These are phyloP conservation scores for Hemicordylus capensis DNA, from an alignment of 2,113 vertebrate species.

Conservation along the genomic window DNA sequence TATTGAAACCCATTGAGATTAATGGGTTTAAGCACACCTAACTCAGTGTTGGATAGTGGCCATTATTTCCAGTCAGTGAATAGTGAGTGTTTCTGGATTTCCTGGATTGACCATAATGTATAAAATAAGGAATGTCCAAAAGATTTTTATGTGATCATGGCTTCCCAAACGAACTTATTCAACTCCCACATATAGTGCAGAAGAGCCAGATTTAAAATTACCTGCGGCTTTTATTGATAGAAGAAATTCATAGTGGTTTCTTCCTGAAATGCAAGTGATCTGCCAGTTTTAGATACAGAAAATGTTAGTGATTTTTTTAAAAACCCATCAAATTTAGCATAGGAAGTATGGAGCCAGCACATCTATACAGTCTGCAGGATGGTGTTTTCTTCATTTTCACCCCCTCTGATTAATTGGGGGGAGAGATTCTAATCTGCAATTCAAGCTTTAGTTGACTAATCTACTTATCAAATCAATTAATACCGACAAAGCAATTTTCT, in stretches of 20 bases:
- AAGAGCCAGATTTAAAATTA: neutral
- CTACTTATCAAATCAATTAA: neutral
- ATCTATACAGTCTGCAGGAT: neutral
- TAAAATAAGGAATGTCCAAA: neutral
- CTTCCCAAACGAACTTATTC: neutral
- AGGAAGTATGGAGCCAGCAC: neutral
- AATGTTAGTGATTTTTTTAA: neutral
- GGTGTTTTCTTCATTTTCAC: neutral
- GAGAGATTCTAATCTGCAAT: constrained; percentile 5
- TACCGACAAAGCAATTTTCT: neutral
- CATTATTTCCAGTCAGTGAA: neutral
- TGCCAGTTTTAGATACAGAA: neutral
- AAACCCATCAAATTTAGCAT: neutral
- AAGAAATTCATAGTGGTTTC: neutral
- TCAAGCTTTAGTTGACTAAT: constrained; percentile 11
- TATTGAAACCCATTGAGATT: neutral
- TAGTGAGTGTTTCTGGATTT: neutral
- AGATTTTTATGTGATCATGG: neutral
- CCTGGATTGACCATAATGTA: neutral
- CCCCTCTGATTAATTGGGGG: neutral
- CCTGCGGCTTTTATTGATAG: neutral
- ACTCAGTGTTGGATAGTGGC: neutral
- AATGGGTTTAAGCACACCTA: neutral
- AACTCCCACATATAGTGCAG: neutral
- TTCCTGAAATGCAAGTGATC: neutral